A percentile compares a stretch with the other conserved stretches of the same genome.
Conservation (phyloP, 2,888 invertebrate species). For the Diadegma fenestrale region DNA sequence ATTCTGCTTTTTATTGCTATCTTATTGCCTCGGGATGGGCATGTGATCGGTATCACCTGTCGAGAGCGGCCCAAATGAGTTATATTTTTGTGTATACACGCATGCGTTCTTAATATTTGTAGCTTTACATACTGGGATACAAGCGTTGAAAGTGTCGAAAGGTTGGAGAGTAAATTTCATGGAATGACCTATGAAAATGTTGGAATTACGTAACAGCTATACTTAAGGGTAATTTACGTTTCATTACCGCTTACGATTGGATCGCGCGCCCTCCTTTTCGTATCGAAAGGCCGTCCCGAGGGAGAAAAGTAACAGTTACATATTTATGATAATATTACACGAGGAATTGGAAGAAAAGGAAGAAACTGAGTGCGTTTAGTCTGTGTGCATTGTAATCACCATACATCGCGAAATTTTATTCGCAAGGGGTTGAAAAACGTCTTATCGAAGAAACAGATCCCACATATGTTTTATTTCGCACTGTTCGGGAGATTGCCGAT, state of each 20-base stretch:
- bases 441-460: constrained; percentile 44
- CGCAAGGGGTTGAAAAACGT: constrained; percentile 25
- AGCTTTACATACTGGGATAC: background rate
- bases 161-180: constrained; percentile 49
- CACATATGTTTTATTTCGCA: constrained; percentile 25
- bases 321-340: constrained; percentile 49
- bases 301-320: constrained; percentile 1
- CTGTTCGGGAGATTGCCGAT: constrained; percentile 53
- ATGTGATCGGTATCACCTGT: constrained; percentile 62
- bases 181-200: constrained; percentile 62
- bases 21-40: constrained; percentile 34
- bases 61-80: constrained; percentile 49
- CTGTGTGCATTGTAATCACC: constrained; percentile 52
- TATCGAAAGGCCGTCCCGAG: constrained; percentile 24
- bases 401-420: constrained; percentile 60
- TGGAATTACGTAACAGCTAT: constrained; percentile 63
- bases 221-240: constrained; percentile 64
- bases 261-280: constrained; percentile 46
- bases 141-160: constrained; percentile 40
- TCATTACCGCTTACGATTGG: constrained; percentile 58
- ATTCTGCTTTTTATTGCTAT: constrained; percentile 20
- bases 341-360: constrained; percentile 39
- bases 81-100: constrained; percentile 30
- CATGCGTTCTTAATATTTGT: constrained; percentile 11
- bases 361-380: constrained; percentile 4